Percentiles rank a stretch among this genome's conserved stretches.
Conservation (phyloP, 2,888 invertebrate species). For the Cepaea hortensis region DNA sequence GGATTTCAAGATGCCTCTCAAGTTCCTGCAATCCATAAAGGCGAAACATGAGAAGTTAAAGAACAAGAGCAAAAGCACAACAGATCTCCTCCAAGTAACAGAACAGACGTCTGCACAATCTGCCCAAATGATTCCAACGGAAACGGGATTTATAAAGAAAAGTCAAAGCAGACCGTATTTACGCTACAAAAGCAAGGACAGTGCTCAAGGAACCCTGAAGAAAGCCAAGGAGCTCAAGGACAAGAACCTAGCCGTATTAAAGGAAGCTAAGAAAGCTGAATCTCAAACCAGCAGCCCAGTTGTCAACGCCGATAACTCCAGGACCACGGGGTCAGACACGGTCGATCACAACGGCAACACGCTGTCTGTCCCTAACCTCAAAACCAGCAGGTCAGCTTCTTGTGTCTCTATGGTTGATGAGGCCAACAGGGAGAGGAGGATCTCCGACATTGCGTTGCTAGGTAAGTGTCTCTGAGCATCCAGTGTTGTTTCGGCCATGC, state of each 20-base stretch:
- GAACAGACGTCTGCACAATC: background rate
- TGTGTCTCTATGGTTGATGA: background rate
- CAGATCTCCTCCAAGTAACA: background rate
- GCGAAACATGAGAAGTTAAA: background rate
- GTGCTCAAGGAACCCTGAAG: background rate
- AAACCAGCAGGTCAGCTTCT: background rate
- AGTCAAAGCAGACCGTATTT: background rate
- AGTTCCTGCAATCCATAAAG: background rate
- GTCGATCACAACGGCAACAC: no score
- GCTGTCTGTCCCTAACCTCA: no score
- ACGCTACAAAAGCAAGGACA: background rate
- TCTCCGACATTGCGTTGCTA: conserved; percentile 6
- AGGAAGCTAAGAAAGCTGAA: background rate
- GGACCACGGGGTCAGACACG: no score
- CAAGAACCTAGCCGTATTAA: background rate
- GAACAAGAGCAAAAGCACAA: conserved; percentile 10
- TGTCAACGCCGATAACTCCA: background rate
- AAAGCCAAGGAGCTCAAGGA: background rate
- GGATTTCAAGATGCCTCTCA: background rate
- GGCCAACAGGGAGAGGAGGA: background rate
- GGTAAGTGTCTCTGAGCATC: conserved; percentile 1
- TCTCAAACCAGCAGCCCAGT: background rate
- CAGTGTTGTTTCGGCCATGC: no score
- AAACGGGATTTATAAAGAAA: background rate
- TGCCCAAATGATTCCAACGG: background rate